These are phyloP conservation scores for Neodiprion lecontei DNA, from an alignment of 1,140 invertebrate species.

Conservation along the genomic window DNA sequence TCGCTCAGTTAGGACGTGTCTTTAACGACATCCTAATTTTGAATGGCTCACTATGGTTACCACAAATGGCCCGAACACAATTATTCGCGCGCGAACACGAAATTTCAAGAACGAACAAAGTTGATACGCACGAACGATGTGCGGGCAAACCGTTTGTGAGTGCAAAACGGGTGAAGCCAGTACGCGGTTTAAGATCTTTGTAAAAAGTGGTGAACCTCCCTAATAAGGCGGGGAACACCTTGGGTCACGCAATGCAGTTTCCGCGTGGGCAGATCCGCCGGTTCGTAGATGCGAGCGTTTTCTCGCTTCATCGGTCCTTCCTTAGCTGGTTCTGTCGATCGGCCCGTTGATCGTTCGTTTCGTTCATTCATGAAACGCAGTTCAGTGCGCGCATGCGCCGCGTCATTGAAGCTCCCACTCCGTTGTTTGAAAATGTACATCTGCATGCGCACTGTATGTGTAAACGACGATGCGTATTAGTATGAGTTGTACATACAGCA, in stretches of 20 bases:
- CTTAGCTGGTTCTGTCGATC: slow-evolving; percentile 1
- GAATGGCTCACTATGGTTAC: no score
- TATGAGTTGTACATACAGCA: neutral
- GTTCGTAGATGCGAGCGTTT: neutral
- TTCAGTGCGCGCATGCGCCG: neutral
- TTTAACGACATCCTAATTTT: no score
- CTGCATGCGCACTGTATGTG: neutral
- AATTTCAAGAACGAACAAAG: no score
- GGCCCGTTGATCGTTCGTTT: slow-evolving; percentile 3
- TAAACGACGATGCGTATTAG: neutral
- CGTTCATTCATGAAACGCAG: slow-evolving; percentile 3
- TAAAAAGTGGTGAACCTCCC: no score
- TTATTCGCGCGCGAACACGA: no score
- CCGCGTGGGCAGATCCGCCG: neutral
- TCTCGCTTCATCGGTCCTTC: neutral
- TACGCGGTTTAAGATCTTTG: no score
- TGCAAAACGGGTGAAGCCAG: no score
- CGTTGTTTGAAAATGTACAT: neutral
- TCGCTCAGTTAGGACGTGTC: no score
- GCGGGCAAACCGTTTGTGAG: no score
- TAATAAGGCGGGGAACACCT: no score
- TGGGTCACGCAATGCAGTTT: neutral
- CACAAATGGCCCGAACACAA: no score
- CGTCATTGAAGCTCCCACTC: slow-evolving; percentile 6
- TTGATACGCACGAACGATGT: no score